phyloP scores from a whole-genome alignment of 2,113 vertebrate genomes.

The Sapayoa aenigma region DNA sequence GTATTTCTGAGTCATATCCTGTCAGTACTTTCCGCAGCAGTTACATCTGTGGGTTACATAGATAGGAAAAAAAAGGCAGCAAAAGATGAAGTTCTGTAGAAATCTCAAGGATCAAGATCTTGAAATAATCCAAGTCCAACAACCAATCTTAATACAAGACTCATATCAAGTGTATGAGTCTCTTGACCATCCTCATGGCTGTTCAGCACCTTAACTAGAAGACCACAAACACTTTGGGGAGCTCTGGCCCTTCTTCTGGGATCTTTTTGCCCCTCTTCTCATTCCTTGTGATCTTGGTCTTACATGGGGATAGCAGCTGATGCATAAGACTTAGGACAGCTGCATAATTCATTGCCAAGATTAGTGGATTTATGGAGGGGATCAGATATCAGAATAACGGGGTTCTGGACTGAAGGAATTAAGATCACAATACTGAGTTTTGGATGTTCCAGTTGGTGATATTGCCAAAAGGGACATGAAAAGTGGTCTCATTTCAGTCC shows the following conservation, averaged over 20 bases:
- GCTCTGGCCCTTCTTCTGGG: background rate
- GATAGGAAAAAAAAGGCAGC: background rate
- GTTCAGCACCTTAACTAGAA: background rate
- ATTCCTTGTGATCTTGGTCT: background rate
- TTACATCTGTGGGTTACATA: background rate
- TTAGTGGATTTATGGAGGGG: background rate
- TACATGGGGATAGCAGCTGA: conserved; percentile 1
- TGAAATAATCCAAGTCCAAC: background rate
- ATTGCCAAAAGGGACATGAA: background rate
- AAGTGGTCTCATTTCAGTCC: conserved; percentile 1
- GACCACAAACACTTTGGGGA: background rate
- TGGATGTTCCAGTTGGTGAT: background rate
- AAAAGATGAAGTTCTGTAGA: background rate
- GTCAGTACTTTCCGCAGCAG: background rate
- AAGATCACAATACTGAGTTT: background rate
- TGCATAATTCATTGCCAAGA: conserved; percentile 24
- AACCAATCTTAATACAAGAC: background rate
- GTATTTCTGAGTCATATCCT: conserved; percentile 46
- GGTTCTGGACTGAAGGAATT: conserved; percentile 13
- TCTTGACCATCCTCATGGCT: background rate
- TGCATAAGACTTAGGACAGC: conserved; percentile 6
- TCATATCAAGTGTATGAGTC: background rate
- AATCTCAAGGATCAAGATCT: background rate
- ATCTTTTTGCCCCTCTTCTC: background rate
- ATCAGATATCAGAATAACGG: background rate